Base-by-base conservation (phyloP, 2,797 vertebrate genomes). In the Miichthys miiuy region DNA sequence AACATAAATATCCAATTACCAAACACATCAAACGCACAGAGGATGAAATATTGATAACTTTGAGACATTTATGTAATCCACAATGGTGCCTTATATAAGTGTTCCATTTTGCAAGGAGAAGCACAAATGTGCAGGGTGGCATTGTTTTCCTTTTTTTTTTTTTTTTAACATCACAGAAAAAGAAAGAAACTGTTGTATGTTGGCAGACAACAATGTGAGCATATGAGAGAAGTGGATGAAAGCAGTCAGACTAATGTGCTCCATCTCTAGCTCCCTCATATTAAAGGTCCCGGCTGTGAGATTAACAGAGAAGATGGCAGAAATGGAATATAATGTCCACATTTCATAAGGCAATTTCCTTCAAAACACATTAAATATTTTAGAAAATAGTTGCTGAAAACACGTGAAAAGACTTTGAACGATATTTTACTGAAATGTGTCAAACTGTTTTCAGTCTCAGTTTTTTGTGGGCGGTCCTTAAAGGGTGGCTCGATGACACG, bases 31-130 rank as follows among this genome's bases (percentile, higher is more conserved):
- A 94, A 94, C 88, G 88, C 91, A 94, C 91, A 90, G 89, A 89
- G 85, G 87, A 94, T 95, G 85, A 94, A 95, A 95, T 94, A 95
- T 95, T 94, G 92, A 95, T 94, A 91, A 93, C 91, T 89, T 88
- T 88, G 87, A 93, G 90, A 91, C 85, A 91, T 94, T 95, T 95
- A 95, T 91, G 90, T 95, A 95, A 95, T 93, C 87, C 91, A 92
- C 93, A 91, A 93, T 91, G 89, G 91, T 86, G 91, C 72, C 90
- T 95, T 95, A 94, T 92, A 90, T 95, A 95, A 95, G 93, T 88
- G 93, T 82, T 94, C 92, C 86, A 95, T 89, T 84, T 94, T 95
- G 88, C 76, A 84, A 87, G 84, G 79, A 83, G 83, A 83, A 79
- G 85, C 77, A 89, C 71, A 86, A 85, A 90, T 90, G 85, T 87